Evolutionary conservation across 2,797 vertebrate species (phyloP).

Genomic region (Spheniscus humboldti): DNA sequence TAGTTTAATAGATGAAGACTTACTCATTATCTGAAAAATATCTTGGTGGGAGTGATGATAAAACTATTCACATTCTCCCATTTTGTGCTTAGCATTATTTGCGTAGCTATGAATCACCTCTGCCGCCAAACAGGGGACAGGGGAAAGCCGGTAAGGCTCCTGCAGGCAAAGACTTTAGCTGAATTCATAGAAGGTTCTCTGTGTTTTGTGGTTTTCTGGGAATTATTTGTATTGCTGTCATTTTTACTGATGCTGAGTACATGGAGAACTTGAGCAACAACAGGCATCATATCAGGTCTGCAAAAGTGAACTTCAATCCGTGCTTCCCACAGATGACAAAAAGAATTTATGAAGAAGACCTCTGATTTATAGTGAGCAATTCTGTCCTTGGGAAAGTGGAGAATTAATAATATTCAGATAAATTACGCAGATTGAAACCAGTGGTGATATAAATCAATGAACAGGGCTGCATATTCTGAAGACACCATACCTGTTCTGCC

Average conservation of each 20-base stretch:
- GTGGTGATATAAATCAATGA: neutral
- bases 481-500: neutral
- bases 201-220: neutral
- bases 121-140: neutral
- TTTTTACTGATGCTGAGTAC: neutral
- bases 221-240: neutral
- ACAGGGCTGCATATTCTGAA: neutral
- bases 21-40: constrained; percentile 38
- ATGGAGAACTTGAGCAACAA: neutral
- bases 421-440: neutral
- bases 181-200: neutral
- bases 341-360: neutral
- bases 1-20: constrained; percentile 4
- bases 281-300: neutral
- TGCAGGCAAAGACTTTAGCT: neutral
- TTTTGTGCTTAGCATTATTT: neutral
- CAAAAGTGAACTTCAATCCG: neutral
- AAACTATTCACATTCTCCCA: neutral
- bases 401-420: neutral
- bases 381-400: neutral
- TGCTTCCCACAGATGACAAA: neutral
- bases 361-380: neutral
- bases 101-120: neutral
- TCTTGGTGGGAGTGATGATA: neutral
- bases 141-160: neutral